Conservation (phyloP, 1,140 invertebrate species). For the Caenorhabditis remanei region DNA sequence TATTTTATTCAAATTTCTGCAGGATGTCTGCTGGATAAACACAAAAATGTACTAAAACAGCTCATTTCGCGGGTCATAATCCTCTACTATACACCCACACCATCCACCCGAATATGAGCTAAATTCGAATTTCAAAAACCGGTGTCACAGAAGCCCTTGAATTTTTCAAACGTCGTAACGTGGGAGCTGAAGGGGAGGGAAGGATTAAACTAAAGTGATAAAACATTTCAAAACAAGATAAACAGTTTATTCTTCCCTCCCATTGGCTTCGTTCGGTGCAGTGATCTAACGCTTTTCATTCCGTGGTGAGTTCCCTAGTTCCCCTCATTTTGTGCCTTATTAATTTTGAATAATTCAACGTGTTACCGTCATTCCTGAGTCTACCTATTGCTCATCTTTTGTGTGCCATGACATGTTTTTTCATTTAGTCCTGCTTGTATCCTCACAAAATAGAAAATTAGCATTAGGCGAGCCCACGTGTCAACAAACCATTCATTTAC, state of each 20-base stretch:
- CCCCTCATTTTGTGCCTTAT: background rate
- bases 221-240: constrained; percentile 14
- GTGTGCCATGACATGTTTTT: constrained; percentile 14
- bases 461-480: too few species aligned
- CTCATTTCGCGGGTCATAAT: constrained; percentile 29
- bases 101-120: constrained; percentile 12
- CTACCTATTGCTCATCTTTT: constrained; percentile 1
- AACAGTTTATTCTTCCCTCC: constrained; percentile 12
- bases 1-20: background rate
- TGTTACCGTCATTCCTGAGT: background rate
- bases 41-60: background rate
- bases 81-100: constrained; percentile 8
- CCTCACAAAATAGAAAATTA: background rate
- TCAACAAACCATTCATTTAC: too few species aligned
- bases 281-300: background rate
- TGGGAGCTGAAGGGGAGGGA: background rate
- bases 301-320: background rate
- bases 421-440: background rate
- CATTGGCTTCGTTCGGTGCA: constrained; percentile 10
- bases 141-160: constrained; percentile 10
- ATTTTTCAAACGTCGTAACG: constrained; percentile 9
- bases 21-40: background rate
- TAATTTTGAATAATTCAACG: constrained; percentile 1
- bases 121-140: constrained; percentile 17
- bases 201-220: constrained; percentile 39